A percentile compares a stretch with the other conserved stretches of the same genome.
Evolutionary conservation across 2,888 invertebrate genomes (phyloP).

Genomic region (Scaeva pyrastri): DNA sequence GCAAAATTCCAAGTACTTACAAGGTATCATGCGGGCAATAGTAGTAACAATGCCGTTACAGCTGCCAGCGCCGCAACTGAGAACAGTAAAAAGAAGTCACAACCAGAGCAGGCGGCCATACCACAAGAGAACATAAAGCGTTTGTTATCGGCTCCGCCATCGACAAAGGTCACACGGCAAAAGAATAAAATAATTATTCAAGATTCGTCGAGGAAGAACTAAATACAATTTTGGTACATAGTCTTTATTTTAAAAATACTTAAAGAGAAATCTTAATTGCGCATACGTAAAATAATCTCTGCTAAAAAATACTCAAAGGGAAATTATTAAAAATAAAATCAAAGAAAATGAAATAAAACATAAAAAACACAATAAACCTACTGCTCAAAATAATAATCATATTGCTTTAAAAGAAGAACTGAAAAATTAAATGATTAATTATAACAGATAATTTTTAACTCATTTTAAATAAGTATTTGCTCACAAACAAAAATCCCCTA

Average conservation of each 20-base stretch:
- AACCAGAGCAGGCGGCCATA: conserved; percentile 83
- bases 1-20: conserved; percentile 85
- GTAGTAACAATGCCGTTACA: conserved; percentile 53
- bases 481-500: conserved; percentile 4
- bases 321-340: conserved; percentile 8
- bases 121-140: conserved; percentile 89
- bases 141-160: conserved; percentile 87
- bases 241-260: not conserved
- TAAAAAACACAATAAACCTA: not conserved
- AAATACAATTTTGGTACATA: conserved; percentile 40
- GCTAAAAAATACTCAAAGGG: conserved; percentile 36
- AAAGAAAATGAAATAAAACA: conserved; percentile 4
- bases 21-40: conserved; percentile 80
- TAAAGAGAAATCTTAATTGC: not conserved
- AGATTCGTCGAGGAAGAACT: conserved; percentile 82
- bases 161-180: conserved; percentile 92
- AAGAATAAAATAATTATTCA: conserved; percentile 93
- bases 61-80: conserved; percentile 60
- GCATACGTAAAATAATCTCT: conserved; percentile 18
- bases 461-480: conserved; percentile 8
- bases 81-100: conserved; percentile 77
- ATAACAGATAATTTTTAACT: not conserved
- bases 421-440: conserved; percentile 39
- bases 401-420: conserved; percentile 47
- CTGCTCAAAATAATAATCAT: conserved; percentile 24